Evolutionary conservation across 2,113 vertebrate genomes (phyloP).

Genomic region (Xenopus laevis): DNA sequence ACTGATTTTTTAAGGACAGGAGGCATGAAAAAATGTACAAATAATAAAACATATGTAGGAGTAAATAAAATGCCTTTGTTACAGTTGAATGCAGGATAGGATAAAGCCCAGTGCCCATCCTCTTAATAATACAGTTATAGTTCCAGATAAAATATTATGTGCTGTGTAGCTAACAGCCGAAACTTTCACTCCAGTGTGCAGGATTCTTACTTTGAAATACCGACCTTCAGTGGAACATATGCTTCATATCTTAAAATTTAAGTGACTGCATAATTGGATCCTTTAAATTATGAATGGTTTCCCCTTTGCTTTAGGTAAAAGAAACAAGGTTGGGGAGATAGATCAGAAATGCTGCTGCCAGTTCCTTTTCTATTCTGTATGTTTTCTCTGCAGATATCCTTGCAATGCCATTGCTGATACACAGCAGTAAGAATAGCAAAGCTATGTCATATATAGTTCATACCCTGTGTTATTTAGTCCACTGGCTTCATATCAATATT

Average conservation of each 20-base stretch:
- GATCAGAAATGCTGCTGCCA: constrained; percentile 40
- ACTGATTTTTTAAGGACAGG: too few species aligned
- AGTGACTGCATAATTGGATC: constrained; percentile 41
- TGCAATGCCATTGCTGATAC: constrained; percentile 12
- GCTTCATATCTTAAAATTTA: constrained; percentile 41
- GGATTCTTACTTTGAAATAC: constrained; percentile 19
- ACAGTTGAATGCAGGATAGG: background rate
- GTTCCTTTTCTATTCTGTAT: constrained; percentile 32
- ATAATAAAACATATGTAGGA: too few species aligned
- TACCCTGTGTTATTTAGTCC: constrained; percentile 22
- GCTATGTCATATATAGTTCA: constrained; percentile 27
- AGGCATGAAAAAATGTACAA: background rate
- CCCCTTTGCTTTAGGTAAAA: constrained; percentile 44
- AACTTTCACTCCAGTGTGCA: constrained; percentile 23
- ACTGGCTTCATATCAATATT: background rate
- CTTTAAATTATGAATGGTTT: constrained; percentile 41
- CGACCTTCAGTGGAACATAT: constrained; percentile 36
- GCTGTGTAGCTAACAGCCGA: constrained; percentile 8
- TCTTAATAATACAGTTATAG: constrained; percentile 12
- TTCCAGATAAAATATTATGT: constrained; percentile 1
- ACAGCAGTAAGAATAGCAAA: constrained; percentile 20
- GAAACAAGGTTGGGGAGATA: constrained; percentile 38
- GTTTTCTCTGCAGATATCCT: constrained; percentile 31
- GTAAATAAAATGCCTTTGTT: background rate
- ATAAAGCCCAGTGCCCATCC: background rate